Base-by-base conservation (phyloP, 1,140 invertebrate genomes). In the Patella vulgata region DNA sequence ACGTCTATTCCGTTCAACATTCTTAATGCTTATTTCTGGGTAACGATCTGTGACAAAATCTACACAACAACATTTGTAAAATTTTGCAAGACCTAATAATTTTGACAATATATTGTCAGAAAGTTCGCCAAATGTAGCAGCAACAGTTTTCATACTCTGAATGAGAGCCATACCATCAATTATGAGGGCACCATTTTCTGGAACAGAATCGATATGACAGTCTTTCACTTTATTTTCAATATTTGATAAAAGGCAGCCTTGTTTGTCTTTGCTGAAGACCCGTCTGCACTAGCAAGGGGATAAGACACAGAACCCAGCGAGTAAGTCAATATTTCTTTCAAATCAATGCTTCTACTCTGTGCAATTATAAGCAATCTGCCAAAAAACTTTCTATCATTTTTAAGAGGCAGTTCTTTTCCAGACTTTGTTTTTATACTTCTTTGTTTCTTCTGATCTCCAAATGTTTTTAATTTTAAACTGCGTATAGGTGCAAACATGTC, bases 1-100 rank as follows among this genome's bases (percentile, higher is more conserved):
- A n/a, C n/a, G n/a, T n/a, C n/a, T n/a, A n/a, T n/a, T n/a, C n/a
- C n/a, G n/a, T n/a, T n/a, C n/a, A n/a, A n/a, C n/a, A n/a, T n/a
- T n/a, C n/a, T n/a, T n/a, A n/a, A n/a, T n/a, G n/a, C n/a, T n/a
- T n/a, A n/a, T n/a, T n/a, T n/a, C n/a, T n/a, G n/a, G n/a, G n/a
- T n/a, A n/a, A 21, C 50, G 44, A 28, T 59, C 58, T 5, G 47
- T 5, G 21, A 59, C 58, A 59, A 59, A 51, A 31, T 59, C 58
- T 6, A 59, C 48, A 6, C 47, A 19, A 23, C 6, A 8, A 59
- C 46, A 31, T 11, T 51, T 31, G 33, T 52, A 23, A 9, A 5
- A 4, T 5, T 33, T 19, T 14, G 47, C 31, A 61, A 61, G 11
- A 21, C 21, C 8, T 14, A 47, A 14, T 8, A 47, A 9, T 11